Conservation (phyloP, 2,888 invertebrate genomes). For the Eristalinus aeneus region DNA sequence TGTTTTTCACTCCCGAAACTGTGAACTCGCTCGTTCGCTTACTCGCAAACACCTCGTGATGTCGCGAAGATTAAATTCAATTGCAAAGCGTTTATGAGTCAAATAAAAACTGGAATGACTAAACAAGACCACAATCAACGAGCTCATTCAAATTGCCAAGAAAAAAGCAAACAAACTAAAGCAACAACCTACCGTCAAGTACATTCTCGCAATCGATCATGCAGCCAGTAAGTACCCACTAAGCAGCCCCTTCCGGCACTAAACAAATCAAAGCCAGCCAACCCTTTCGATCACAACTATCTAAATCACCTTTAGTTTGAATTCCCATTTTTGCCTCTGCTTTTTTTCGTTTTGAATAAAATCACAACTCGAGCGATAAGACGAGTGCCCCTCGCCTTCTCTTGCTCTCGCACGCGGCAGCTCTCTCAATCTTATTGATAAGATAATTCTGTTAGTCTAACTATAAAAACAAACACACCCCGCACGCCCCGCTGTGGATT, state of each 20-base stretch:
- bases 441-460: slow-evolving; percentile 51
- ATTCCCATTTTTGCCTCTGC: background rate
- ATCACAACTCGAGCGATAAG: slow-evolving; percentile 55
- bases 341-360: slow-evolving; percentile 28
- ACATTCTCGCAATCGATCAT: slow-evolving; percentile 2
- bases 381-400: background rate
- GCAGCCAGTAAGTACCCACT: background rate
- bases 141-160: no score
- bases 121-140: background rate
- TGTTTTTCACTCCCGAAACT: no score
- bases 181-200: background rate
- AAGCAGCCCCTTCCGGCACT: background rate
- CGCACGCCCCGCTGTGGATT: background rate
- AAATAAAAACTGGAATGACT: background rate
- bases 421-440: slow-evolving; percentile 44
- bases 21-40: no score
- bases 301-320: slow-evolving; percentile 16
- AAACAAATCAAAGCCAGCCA: background rate
- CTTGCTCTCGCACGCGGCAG: background rate
- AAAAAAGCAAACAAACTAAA: background rate
- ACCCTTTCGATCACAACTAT: slow-evolving; percentile 27
- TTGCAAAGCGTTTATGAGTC: background rate
- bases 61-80: background rate
- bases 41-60: background rate
- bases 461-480: slow-evolving; percentile 43